A percentile compares a stretch with the other conserved stretches of the same genome.
phyloP scores from a whole-genome alignment of 2,113 vertebrate species.

The Amblyornis subalaris region DNA sequence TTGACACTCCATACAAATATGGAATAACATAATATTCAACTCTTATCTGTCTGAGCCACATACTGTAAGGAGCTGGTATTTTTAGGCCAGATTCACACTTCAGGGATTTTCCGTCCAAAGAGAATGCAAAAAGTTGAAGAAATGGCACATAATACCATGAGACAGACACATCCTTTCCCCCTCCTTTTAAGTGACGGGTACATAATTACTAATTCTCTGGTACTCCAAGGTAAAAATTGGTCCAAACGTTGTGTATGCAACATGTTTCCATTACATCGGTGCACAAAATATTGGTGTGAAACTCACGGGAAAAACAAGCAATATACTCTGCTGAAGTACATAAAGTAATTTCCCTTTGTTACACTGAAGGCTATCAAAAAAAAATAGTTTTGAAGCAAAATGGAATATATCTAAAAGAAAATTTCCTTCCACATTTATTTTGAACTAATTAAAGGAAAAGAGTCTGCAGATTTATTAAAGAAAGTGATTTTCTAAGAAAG shows the following conservation, averaged over 20 bases:
- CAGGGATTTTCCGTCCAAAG: not conserved
- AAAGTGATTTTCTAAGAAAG: not conserved
- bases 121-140: not conserved
- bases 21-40: not conserved
- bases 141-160: not conserved
- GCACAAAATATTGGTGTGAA: not conserved
- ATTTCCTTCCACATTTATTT: not conserved
- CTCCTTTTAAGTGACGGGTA: not conserved
- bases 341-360: not conserved
- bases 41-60: not conserved
- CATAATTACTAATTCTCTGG: not conserved
- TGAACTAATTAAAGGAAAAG: not conserved
- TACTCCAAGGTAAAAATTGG: not conserved
- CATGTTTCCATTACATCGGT: not conserved
- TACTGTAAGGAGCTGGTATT: not conserved
- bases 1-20: not conserved
- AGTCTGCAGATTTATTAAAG: not conserved
- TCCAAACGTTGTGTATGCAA: not conserved
- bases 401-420: not conserved
- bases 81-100: not conserved
- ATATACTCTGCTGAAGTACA: not conserved
- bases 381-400: not conserved
- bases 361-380: not conserved
- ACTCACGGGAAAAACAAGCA: not conserved
- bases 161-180: not conserved